These are phyloP conservation scores for Crotophaga sulcirostris DNA, from an alignment of 2,113 vertebrate genomes.

Conservation along the genomic window DNA sequence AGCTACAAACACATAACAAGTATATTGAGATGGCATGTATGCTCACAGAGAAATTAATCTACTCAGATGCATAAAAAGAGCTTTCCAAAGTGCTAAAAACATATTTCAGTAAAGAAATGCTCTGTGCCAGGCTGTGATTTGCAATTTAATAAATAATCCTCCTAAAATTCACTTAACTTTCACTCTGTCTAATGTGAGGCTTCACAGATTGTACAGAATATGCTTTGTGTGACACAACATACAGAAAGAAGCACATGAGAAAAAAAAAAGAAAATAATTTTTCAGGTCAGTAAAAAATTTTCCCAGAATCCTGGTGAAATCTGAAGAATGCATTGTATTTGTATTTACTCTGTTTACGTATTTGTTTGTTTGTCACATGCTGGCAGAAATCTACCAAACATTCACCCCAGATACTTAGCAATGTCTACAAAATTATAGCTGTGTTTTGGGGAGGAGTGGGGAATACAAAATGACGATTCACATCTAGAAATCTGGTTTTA, in stretches of 20 bases:
- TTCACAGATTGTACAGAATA: conserved; percentile 61
- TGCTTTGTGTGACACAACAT: conserved; percentile 50
- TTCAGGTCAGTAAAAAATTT: conserved; percentile 44
- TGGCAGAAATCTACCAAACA: conserved; percentile 13
- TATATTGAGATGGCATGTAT: conserved; percentile 16
- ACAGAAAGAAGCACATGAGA: neutral
- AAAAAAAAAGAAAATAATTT: neutral
- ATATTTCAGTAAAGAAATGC: conserved; percentile 35
- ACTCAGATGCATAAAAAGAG: conserved; percentile 51
- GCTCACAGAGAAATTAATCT: conserved; percentile 43
- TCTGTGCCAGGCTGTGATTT: conserved; percentile 29
- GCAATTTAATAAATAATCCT: conserved; percentile 61
- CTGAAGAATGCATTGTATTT: conserved; percentile 39
- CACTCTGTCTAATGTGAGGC: conserved; percentile 13
- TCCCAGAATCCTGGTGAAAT: conserved; percentile 36
- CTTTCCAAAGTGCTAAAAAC: conserved; percentile 50
- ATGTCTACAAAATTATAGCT: conserved; percentile 34
- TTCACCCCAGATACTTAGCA: conserved; percentile 44
- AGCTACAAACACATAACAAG: conserved; percentile 32
- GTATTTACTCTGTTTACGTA: conserved; percentile 2
- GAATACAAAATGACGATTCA: conserved; percentile 49
- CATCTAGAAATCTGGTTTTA: conserved; percentile 40
- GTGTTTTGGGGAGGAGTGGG: conserved; percentile 9
- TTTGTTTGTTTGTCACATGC: conserved; percentile 46
- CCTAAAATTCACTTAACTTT: conserved; percentile 63